Evolutionary conservation across 2,113 vertebrate species (phyloP).

Genomic region (Nibea coibor): DNA sequence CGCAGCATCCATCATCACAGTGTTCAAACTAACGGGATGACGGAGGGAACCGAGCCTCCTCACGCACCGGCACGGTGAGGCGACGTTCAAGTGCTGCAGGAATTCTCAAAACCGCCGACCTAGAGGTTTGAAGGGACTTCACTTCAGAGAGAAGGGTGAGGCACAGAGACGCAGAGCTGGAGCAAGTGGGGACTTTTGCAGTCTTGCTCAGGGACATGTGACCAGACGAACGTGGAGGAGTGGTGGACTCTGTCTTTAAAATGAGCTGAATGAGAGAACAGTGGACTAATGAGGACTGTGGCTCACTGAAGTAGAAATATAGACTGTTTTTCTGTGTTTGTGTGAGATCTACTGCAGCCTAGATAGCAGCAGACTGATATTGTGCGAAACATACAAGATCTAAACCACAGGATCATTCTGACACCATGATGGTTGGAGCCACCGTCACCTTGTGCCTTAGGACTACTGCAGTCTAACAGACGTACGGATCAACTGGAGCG

Average conservation of each 20-base stretch:
- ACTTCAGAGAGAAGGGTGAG: no score
- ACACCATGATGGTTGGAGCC: slow-evolving; percentile 21
- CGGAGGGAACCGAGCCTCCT: slow-evolving; percentile 36
- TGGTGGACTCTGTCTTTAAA: neutral
- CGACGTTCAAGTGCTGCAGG: slow-evolving; percentile 26
- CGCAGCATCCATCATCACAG: slow-evolving; percentile 5
- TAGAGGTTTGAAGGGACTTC: neutral
- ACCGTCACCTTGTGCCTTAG: slow-evolving; percentile 1
- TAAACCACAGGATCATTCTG: slow-evolving; percentile 3
- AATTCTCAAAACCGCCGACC: neutral
- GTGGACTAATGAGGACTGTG: neutral
- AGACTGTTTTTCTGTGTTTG: neutral
- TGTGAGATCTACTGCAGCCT: neutral
- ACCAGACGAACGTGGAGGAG: neutral
- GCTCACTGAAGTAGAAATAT: neutral
- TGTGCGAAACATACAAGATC: neutral
- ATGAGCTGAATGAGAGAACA: neutral
- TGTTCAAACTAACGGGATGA: slow-evolving; percentile 24
- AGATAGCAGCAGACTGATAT: neutral
- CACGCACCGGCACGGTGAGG: slow-evolving; percentile 13
- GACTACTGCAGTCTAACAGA: slow-evolving; percentile 47
- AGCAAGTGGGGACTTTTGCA: neutral
- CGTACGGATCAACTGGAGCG: neutral
- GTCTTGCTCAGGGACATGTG: neutral
- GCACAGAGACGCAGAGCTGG: neutral